These are phyloP conservation scores for Andrena praecox DNA, from an alignment of 2,888 invertebrate species.

Conservation along the genomic window DNA sequence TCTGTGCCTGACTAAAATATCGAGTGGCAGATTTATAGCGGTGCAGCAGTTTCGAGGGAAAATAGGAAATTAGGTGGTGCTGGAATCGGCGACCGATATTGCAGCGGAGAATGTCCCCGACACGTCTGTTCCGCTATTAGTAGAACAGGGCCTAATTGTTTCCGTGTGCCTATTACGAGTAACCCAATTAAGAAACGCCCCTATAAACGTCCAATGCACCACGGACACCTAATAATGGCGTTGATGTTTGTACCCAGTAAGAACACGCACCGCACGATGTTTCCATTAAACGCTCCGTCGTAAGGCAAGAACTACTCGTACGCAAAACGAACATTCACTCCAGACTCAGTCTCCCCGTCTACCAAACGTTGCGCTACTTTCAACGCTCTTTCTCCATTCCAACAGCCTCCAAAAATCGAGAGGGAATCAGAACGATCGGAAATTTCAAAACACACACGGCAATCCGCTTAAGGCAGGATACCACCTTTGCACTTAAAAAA, in stretches of 20 bases:
- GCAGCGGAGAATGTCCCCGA: conserved; percentile 24
- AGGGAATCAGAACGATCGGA: background rate
- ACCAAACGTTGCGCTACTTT: background rate
- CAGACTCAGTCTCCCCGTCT: background rate
- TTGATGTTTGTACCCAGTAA: conserved; percentile 6
- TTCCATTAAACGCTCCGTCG: background rate
- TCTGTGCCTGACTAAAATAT: background rate
- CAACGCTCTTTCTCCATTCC: background rate
- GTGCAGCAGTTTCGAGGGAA: background rate
- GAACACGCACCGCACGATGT: background rate
- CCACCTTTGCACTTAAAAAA: too few species aligned
- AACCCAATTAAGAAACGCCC: conserved; percentile 55
- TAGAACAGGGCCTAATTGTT: conserved; percentile 47
- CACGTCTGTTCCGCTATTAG: conserved; percentile 28
- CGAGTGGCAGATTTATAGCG: background rate
- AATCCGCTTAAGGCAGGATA: background rate
- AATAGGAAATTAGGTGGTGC: conserved; percentile 13
- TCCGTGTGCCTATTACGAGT: conserved; percentile 48
- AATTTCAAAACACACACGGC: background rate
- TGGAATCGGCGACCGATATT: conserved; percentile 14
- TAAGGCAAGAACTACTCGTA: background rate
- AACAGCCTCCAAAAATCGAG: background rate
- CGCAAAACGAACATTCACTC: background rate
- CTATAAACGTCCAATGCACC: conserved; percentile 35
- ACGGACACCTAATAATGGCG: conserved; percentile 30